phyloP scores from a whole-genome alignment of 2,888 invertebrate species.

The Steinernema scapterisci region DNA sequence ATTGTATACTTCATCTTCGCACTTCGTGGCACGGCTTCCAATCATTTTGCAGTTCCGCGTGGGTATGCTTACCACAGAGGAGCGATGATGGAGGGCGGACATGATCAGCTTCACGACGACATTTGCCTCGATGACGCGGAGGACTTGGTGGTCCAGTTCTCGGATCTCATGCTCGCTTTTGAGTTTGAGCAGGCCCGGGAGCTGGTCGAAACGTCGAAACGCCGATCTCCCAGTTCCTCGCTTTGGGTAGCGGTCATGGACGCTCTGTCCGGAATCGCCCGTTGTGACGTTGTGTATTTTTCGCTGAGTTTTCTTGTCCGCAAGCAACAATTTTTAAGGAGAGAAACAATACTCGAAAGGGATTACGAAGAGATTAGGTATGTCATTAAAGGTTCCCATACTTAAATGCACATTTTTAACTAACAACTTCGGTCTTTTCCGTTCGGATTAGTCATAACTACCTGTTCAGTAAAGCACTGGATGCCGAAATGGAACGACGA shows the following conservation, averaged over 20 bases:
- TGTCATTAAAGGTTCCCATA: too few species aligned
- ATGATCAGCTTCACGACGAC: neutral
- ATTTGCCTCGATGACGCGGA: neutral
- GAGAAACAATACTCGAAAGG: neutral
- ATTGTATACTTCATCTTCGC: conserved; percentile 4
- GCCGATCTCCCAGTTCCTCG: neutral
- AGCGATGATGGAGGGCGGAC: neutral
- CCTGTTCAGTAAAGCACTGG: neutral
- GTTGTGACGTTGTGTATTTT: neutral
- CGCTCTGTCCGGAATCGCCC: neutral
- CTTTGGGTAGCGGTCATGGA: conserved; percentile 10
- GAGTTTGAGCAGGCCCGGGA: conserved; percentile 10
- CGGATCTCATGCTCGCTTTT: conserved; percentile 6
- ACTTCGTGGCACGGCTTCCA: neutral
- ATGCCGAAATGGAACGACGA: neutral
- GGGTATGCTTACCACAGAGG: neutral
- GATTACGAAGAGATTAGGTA: neutral
- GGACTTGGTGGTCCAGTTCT: neutral
- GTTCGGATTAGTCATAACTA: too few species aligned
- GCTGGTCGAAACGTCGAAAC: conserved; percentile 3
- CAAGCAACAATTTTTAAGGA: neutral
- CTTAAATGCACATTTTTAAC: too few species aligned
- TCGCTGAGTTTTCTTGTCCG: neutral
- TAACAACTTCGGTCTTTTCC: too few species aligned
- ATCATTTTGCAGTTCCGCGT: neutral